Evolutionary conservation across 2,888 invertebrate species (phyloP), one percentile per base, ranked within the genome.

Genomic region (Tiphia femorata): DNA sequence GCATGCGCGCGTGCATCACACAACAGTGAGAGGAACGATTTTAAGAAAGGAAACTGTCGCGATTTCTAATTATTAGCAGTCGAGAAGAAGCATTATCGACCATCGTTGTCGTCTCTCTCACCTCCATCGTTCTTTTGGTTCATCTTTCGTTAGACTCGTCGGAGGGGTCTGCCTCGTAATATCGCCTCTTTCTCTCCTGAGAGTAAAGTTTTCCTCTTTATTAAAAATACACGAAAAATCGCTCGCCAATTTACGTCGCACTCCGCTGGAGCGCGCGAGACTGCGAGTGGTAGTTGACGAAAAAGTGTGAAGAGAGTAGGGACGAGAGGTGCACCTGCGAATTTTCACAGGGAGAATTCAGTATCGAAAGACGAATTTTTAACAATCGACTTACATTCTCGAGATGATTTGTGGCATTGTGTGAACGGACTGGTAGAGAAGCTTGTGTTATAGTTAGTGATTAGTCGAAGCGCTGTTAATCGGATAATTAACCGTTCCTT

Each of bases 401-500:
- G n/a, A n/a, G n/a, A n/a, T n/a, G n/a, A n/a, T n/a, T n/a, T n/a
- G n/a, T n/a, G n/a, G n/a, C n/a, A 33, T 33, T 33, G 14, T 12
- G 16, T 33, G n/a, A 17, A 2, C 6, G 12, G 44, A 42, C 7
- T 48, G 49, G 33, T 40, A 44, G 40, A 49, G 40, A 40, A 40
- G 19, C 14, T n/a, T n/a, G n/a, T n/a, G n/a, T n/a, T n/a, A n/a
- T n/a, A n/a, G n/a, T n/a, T n/a, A n/a, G n/a, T n/a, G n/a, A n/a
- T n/a, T n/a, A n/a, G n/a, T n/a, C n/a, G n/a, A n/a, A n/a, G 8
- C 12, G n/a, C n/a, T 64, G 72, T 75, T 74, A 73, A 76, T 74
- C 73, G 74, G 65, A 68, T 72, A 78, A 78, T 78, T 77, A 78
- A 66, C 64, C 58, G 58, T 71, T 61, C 69, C 64, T n/a, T n/a